Evolutionary conservation across 2,888 invertebrate species (phyloP), one percentile per base, ranked within the genome.

Genomic region (Hesperia comma): DNA sequence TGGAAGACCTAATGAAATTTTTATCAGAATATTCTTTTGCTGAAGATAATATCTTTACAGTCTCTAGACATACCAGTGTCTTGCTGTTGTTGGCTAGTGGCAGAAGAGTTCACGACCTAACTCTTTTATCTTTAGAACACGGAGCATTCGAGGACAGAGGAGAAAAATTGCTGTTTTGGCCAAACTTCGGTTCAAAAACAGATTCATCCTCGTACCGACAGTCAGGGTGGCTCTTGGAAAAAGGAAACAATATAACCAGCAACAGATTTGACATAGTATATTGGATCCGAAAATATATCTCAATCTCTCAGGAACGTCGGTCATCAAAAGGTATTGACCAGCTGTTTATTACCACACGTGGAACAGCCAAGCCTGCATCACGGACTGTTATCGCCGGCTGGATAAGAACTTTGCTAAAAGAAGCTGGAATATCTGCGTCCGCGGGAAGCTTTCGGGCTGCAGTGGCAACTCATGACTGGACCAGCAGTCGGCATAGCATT

Each of bases 161-260:
- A 46, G 62, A 43, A 37, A 57, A 46, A 46, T 69, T 77, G 12
- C 63, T 68, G 12, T 67, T 78, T 43, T 74, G 73, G 72, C 75
- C 75, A n/a, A 33, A 53, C 14, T 77, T 75, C 46, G 74, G 76
- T 0, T 77, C 75, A 2, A 77, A 76, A 68, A 77, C 75, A 0
- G 75, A 76, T 21, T 63, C 69, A 6, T 14, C n/a, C 14, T 12
- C 41, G 0, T 41, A 61, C 43, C 63, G 57, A 46, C 67, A 71
- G 10, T 69, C 71, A 12, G 68, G 67, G 7, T 68, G 68, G 69
- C 12, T 61, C 6, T 53, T 68, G n/a, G 62, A 57, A 61, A 14
- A 17, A 12, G 61, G 17, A 7, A 33, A 19, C 0, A 33, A 57
- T 32, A 43, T 12, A 2, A n/a, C 43, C 12, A 15, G 15, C 3